phyloP scores from a whole-genome alignment of 2,113 vertebrate genomes.

The Hippocampus zosterae region DNA sequence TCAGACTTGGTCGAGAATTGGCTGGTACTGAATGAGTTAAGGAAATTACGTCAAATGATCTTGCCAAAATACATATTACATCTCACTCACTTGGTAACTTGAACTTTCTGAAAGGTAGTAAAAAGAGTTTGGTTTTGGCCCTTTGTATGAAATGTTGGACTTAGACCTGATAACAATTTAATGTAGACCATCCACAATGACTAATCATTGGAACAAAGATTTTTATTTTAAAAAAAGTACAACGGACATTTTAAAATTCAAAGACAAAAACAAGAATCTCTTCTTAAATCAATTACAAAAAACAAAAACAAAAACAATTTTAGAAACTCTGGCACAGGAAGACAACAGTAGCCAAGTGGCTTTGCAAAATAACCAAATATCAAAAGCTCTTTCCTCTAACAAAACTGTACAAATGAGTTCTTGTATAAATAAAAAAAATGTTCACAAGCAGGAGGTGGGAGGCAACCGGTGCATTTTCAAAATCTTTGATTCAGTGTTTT shows the following conservation, averaged over 20 bases:
- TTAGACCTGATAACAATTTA: neutral
- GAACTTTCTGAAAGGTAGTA: neutral
- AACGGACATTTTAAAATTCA: conserved; percentile 69
- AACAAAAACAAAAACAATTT: conserved; percentile 60
- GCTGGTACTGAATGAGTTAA: too few relatives aligned
- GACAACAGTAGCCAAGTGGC: conserved; percentile 69
- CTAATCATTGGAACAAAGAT: conserved; percentile 55
- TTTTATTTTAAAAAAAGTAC: conserved; percentile 69
- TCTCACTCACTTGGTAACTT: neutral
- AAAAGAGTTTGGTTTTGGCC: neutral
- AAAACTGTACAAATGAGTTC: conserved; percentile 76
- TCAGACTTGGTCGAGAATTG: too few relatives aligned
- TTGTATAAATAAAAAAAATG: conserved; percentile 75
- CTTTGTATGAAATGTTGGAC: neutral
- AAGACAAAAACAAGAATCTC: conserved; percentile 68
- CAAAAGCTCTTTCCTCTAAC: conserved; percentile 68
- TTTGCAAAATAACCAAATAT: conserved; percentile 69
- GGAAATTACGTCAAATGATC: too few relatives aligned
- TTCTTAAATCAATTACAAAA: conserved; percentile 59
- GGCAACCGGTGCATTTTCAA: conserved; percentile 42
- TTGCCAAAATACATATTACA: too few relatives aligned
- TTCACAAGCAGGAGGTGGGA: conserved; percentile 64
- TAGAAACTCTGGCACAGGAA: conserved; percentile 75
- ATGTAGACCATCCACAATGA: neutral
- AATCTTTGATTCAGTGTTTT: conserved; percentile 23